These are phyloP conservation scores for Natator depressus DNA, from an alignment of 2,113 vertebrate species.

Conservation along the genomic window DNA sequence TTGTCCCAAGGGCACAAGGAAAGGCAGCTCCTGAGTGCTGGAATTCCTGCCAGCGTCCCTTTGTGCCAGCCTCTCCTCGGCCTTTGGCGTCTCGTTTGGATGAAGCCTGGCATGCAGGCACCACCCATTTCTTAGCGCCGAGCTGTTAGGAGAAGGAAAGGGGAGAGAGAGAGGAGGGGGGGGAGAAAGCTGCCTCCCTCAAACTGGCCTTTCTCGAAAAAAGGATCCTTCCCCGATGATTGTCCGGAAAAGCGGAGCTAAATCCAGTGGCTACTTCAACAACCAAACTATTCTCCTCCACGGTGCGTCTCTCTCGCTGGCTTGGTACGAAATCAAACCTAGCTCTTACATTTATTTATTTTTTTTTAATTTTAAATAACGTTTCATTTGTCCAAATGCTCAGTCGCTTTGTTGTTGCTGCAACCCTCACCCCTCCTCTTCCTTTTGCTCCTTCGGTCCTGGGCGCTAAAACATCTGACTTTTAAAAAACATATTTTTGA, in stretches of 20 bases:
- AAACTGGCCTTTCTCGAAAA: slow-evolving; percentile 76
- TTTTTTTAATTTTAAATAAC: slow-evolving; percentile 58
- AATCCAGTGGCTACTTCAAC: slow-evolving; percentile 68
- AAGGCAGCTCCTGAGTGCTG: slow-evolving; percentile 53
- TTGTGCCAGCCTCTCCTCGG: slow-evolving; percentile 77
- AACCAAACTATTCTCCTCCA: slow-evolving; percentile 69
- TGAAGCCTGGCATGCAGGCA: slow-evolving; percentile 79
- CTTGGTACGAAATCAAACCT: slow-evolving; percentile 73
- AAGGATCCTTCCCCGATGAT: slow-evolving; percentile 72
- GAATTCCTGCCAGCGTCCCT: slow-evolving; percentile 76
- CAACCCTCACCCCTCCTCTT: slow-evolving; percentile 33
- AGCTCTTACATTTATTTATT: slow-evolving; percentile 51
- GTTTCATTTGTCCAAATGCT: slow-evolving; percentile 57
- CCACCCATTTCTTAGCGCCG: slow-evolving; percentile 78
- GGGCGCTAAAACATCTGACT: slow-evolving; percentile 32
- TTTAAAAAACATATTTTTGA: not conserved
- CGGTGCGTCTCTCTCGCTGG: slow-evolving; percentile 71
- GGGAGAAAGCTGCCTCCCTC: slow-evolving; percentile 71
- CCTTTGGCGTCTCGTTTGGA: slow-evolving; percentile 73
- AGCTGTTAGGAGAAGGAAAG: slow-evolving; percentile 77
- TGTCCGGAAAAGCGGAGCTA: slow-evolving; percentile 75
- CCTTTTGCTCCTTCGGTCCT: not conserved
- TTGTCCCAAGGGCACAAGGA: slow-evolving; percentile 7
- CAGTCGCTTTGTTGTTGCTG: slow-evolving; percentile 46
- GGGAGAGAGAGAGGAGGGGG: slow-evolving; percentile 67